Conservation (phyloP, 2,888 invertebrate species). For the Nemapogon koenigi region DNA sequence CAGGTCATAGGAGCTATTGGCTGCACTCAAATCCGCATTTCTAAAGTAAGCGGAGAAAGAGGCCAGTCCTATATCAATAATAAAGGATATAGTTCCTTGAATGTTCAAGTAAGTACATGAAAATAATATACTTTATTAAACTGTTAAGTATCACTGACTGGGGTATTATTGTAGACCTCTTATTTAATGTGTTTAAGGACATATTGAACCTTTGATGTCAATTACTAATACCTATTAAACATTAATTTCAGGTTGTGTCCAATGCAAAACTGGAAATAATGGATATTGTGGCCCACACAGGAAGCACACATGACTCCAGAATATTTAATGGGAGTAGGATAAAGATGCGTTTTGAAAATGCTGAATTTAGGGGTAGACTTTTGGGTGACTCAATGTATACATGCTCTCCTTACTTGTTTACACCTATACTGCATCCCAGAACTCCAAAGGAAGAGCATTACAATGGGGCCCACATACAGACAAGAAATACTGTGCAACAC, state of each 20-base stretch:
- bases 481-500: conserved; percentile 15
- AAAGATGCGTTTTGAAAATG: conserved; percentile 11
- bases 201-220: no score
- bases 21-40: conserved; percentile 16
- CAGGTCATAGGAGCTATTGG: conserved; percentile 13
- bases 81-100: conserved; percentile 15
- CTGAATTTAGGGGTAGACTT: conserved; percentile 11
- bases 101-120: conserved; percentile 6
- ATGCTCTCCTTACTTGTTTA: conserved; percentile 13
- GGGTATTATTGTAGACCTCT: background rate
- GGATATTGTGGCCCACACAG: no score
- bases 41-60: conserved; percentile 12
- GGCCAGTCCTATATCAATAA: conserved; percentile 15
- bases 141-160: background rate
- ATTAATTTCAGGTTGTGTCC: no score
- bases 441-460: conserved; percentile 13
- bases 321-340: conserved; percentile 13
- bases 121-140: background rate
- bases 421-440: conserved; percentile 10
- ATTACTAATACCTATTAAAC: no score
- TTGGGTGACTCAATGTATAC: conserved; percentile 15
- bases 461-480: conserved; percentile 13
- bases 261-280: no score
- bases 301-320: conserved; percentile 12
- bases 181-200: no score